phyloP scores from a whole-genome alignment of 2,113 vertebrate species.

The Plecturocebus donacophilus region DNA sequence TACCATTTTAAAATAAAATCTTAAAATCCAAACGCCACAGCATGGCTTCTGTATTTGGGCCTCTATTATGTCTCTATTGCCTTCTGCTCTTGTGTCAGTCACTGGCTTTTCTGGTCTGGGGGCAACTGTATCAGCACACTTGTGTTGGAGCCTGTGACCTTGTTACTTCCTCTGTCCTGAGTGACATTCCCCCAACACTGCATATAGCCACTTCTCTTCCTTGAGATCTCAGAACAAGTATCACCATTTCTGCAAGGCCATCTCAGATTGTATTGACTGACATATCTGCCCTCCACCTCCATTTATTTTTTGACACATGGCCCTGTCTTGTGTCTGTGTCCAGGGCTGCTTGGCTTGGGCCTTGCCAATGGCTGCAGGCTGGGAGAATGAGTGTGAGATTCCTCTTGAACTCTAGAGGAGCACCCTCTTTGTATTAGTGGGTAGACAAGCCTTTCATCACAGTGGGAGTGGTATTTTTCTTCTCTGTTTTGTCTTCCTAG shows the following conservation, averaged over 20 bases:
- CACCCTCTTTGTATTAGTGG: background rate
- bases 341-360: background rate
- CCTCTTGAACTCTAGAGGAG: background rate
- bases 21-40: background rate
- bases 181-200: background rate
- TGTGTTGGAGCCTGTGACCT: background rate
- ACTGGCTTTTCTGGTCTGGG: background rate
- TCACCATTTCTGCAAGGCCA: background rate
- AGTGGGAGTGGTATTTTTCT: too few species aligned
- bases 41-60: background rate
- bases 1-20: background rate
- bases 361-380: background rate
- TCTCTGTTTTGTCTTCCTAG: background rate
- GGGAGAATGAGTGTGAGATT: background rate
- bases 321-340: background rate
- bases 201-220: accelerated
- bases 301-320: accelerated
- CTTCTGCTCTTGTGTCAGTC: too few species aligned
- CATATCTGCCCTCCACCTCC: background rate
- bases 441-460: background rate
- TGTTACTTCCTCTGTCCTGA: background rate
- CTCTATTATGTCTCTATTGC: background rate
- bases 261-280: too few species aligned
- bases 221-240: background rate
- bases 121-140: background rate